phyloP scores from a whole-genome alignment of 2,888 invertebrate species.

The Dyspetes luteomarginatus region DNA sequence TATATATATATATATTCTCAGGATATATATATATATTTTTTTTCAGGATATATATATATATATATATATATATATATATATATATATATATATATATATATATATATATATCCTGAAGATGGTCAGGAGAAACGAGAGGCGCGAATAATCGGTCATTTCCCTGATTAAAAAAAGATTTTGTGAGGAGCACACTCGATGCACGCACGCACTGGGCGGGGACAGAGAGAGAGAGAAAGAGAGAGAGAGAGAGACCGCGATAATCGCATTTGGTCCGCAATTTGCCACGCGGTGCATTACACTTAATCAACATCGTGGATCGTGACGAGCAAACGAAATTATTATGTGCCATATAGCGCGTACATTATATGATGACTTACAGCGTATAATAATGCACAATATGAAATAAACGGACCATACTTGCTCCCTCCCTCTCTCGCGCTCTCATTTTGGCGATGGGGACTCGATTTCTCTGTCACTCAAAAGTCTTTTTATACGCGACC shows the following conservation, averaged over 20 bases:
- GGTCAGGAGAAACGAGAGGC: slow-evolving; percentile 18
- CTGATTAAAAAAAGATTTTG: slow-evolving; percentile 46
- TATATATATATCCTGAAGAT: too few relatives aligned
- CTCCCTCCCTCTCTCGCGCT: background rate
- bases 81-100: too few relatives aligned
- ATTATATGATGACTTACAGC: background rate
- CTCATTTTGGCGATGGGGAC: slow-evolving; percentile 6
- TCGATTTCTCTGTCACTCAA: slow-evolving; percentile 39
- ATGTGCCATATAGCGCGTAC: slow-evolving; percentile 32
- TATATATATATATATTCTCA: too few relatives aligned
- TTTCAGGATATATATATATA: too few relatives aligned
- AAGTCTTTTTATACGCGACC: slow-evolving; percentile 29
- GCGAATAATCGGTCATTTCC: slow-evolving; percentile 54
- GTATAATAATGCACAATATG: background rate
- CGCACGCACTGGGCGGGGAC: slow-evolving; percentile 11
- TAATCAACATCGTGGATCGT: slow-evolving; percentile 61
- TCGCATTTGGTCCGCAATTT: slow-evolving; percentile 61
- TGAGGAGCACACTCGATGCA: slow-evolving; percentile 20
- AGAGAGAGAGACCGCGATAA: slow-evolving; percentile 49
- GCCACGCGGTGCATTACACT: slow-evolving; percentile 63
- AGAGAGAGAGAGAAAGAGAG: slow-evolving; percentile 28
- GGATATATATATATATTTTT: too few relatives aligned
- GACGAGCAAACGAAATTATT: slow-evolving; percentile 57
- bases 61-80: too few relatives aligned
- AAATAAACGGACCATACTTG: background rate